Evolutionary conservation across 1,140 invertebrate genomes (phyloP).

Genomic region (Diachasmimorpha longicaudata): DNA sequence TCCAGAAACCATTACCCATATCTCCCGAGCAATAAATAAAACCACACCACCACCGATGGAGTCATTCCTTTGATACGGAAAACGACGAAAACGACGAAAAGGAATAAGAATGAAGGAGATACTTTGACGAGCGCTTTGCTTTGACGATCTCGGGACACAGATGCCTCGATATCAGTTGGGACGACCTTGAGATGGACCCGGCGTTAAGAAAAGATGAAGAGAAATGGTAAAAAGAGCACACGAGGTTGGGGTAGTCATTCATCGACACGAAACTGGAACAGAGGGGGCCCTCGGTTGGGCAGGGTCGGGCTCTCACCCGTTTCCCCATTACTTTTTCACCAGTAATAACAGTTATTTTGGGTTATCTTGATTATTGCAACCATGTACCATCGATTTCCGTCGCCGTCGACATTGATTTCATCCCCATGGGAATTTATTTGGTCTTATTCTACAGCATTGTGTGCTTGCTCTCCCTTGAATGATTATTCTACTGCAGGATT

Average conservation of each 20-base stretch:
- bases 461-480: no score
- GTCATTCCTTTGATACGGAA: background rate
- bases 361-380: no score
- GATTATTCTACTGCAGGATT: no score
- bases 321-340: background rate
- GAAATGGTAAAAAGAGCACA: background rate
- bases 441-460: no score
- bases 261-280: constrained; percentile 11
- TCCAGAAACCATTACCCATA: background rate
- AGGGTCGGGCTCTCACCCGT: background rate
- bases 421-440: no score
- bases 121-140: constrained; percentile 3
- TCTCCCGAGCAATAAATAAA: background rate
- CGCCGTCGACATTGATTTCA: no score
- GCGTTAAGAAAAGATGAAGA: background rate
- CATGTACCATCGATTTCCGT: no score
- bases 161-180: background rate
- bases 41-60: background rate
- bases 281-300: background rate
- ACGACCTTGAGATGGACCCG: background rate
- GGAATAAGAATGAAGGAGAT: background rate
- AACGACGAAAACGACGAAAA: background rate
- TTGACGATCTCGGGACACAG: constrained; percentile 8
- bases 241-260: constrained; percentile 22
- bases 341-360: background rate